Evolutionary conservation across 1,140 invertebrate species (phyloP), one percentile per base, ranked within the genome.

Genomic region (Rhagoletis zephyria): DNA sequence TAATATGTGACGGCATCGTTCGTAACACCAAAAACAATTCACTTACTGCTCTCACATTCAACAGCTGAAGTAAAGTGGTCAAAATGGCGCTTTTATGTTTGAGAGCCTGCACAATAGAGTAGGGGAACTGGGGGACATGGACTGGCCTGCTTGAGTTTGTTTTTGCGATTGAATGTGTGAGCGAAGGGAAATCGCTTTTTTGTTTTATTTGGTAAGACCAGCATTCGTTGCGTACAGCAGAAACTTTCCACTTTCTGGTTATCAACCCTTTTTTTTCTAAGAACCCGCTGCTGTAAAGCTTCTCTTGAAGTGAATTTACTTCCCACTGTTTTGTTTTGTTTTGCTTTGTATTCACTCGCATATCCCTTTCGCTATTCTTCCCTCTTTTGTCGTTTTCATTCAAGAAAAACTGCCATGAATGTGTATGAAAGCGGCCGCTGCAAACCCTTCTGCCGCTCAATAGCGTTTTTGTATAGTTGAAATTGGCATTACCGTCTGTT

Each of bases 21-120:
- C 42, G 48, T 48, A 45, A 3, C n/a, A 45, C 19, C 10, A 30
- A 45, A 12, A 48, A 16, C 70, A 74, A 48, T 74, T 56, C 9
- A 81, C n/a, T 81, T 56, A 81, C 48, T 81, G 4, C 16, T 51
- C 56, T 56, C 48, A 30, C 48, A 81, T 19, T 30, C 45, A 56
- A 30, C 14, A 51, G 16, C 48, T 81, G 40, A 74, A 77, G 74
- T 30, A 30, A 30, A 77, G 74, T 81, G 74, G 48, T 48, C 74
- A 51, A 81, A 81, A 81, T 51, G 74, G 74, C 74, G 59, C 48
- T 81, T 56, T 81, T 81, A 81, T 74, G 45, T 74, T 74, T 74
- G 70, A 10, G 42, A 74, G 70, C 70, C 42, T 4, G 4, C 42
- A 6, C 45, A 16, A 42, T 14, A 6, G 7, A 9, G 64, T 40